Base-by-base conservation (phyloP, 2,888 invertebrate species). In the Mellilla xanthometata region DNA sequence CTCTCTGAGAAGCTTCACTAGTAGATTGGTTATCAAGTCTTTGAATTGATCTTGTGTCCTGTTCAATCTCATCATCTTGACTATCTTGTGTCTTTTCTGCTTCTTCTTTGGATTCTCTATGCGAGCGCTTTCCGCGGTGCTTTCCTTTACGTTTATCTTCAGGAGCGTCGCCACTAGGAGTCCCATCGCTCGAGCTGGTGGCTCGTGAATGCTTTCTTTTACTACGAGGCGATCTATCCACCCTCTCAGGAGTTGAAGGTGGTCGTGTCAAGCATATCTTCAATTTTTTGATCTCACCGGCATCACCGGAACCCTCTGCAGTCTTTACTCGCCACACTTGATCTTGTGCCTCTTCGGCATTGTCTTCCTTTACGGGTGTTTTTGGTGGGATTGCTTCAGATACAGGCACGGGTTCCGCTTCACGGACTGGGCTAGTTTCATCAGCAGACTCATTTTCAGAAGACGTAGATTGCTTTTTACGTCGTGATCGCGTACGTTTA, bases 231-330 rank as follows among this genome's bases (percentile, higher is more conserved):
- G 90, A 90, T 52, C 88, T 84, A 46, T 90, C 91, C 1, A 68
- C 78, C 54, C 89, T 73, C 63, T 91, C 91, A 1, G 91, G 90
- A 6, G 91, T 91, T 8, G 89, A 85, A 0, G 91, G 81, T 1
- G 91, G 91, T 13, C 93, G 89, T 41, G 92, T 91, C 52, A 93
- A 75, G 62, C 92, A 93, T 56, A 93, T 88, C 69, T 93, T 93
- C 15, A 93, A 67, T 69, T 93, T 93, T 60, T 93, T 91, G 61
- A 93, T 92, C 68, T 93, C 92, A 6, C 93, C 93, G 3, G 67
- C 65, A 47, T 88, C 88, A 6, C 83, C 81, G 31, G 91, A 70
- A 49, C 79, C 69, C 39, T 89, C 87, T 8, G 90, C 69, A 6
- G 91, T 68, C 67, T 90, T 91, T 1, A 91, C 91, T 39, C 85